phyloP scores from a whole-genome alignment of 2,113 vertebrate genomes.

The Dasyornis broadbenti region DNA sequence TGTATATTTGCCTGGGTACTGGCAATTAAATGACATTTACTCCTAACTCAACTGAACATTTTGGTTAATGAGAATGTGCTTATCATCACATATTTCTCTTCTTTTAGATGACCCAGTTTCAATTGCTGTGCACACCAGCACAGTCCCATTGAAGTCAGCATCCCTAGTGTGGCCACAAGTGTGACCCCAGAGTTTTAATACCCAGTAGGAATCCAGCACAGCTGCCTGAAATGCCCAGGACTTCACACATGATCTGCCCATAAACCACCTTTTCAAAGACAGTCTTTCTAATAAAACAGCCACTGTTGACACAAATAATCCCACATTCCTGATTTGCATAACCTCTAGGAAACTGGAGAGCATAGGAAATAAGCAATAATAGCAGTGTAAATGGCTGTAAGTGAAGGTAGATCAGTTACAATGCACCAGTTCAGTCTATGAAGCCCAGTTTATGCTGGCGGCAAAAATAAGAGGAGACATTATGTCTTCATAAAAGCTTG shows the following conservation, averaged over 20 bases:
- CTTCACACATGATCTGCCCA: not conserved
- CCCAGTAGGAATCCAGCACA: not conserved
- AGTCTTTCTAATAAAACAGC: conserved; percentile 11
- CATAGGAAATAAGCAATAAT: conserved; percentile 39
- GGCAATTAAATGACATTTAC: not conserved
- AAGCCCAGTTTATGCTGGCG: not conserved
- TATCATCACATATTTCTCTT: not conserved
- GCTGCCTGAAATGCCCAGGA: not conserved
- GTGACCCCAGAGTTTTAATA: not conserved
- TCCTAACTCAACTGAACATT: not conserved
- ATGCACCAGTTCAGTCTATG: not conserved
- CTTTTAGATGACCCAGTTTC: not conserved
- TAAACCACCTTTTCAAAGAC: conserved; percentile 14
- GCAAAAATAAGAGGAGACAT: conserved; percentile 27
- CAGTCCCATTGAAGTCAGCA: not conserved
- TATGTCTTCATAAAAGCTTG: conserved; percentile 41
- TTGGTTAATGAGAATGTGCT: not conserved
- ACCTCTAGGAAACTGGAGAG: not conserved
- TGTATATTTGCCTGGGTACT: not conserved
- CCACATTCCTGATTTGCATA: conserved; percentile 38
- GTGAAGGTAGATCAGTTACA: not conserved
- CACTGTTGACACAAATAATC: conserved; percentile 35
- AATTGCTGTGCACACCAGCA: not conserved
- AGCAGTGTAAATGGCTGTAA: not conserved
- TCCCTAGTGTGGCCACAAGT: not conserved